phyloP scores from a whole-genome alignment of 1,140 invertebrate species.

The Sinella curviseta region DNA sequence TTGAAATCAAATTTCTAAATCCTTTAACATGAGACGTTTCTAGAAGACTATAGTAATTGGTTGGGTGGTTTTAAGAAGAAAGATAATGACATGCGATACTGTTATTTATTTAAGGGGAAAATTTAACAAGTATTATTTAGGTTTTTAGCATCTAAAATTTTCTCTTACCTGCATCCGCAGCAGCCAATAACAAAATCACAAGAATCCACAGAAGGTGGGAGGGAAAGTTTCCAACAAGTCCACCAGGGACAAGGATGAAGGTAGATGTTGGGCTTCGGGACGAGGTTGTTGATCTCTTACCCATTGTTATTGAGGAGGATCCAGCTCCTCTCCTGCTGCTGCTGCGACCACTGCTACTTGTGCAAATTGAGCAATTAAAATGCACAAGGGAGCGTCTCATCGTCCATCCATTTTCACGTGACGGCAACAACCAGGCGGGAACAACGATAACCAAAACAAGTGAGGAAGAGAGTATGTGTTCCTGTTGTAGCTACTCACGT shows the following conservation, averaged over 20 bases:
- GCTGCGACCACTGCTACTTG: too few species aligned
- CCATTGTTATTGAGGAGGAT: background rate
- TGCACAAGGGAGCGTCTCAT: background rate
- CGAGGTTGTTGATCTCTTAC: background rate
- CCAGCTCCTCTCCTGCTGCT: background rate
- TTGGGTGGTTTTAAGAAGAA: background rate
- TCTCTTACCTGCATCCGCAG: background rate
- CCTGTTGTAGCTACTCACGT: too few species aligned
- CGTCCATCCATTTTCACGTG: background rate
- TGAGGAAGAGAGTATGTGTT: too few species aligned
- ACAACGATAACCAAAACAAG: too few species aligned
- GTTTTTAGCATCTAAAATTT: background rate
- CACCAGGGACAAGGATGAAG: background rate
- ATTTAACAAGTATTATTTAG: too few species aligned
- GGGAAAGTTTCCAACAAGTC: background rate
- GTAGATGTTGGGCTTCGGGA: background rate
- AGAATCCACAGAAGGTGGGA: conserved; percentile 11
- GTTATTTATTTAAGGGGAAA: background rate
- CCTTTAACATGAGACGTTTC: too few species aligned
- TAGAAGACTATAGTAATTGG: background rate
- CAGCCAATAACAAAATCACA: background rate
- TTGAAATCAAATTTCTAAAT: too few species aligned
- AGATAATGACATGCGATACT: background rate
- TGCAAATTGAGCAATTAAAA: conserved; percentile 20
- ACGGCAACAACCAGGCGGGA: background rate